Percentiles rank a stretch among this genome's conserved stretches.
Conservation (phyloP, 2,888 invertebrate species). For the Cheilosia scutellata region DNA sequence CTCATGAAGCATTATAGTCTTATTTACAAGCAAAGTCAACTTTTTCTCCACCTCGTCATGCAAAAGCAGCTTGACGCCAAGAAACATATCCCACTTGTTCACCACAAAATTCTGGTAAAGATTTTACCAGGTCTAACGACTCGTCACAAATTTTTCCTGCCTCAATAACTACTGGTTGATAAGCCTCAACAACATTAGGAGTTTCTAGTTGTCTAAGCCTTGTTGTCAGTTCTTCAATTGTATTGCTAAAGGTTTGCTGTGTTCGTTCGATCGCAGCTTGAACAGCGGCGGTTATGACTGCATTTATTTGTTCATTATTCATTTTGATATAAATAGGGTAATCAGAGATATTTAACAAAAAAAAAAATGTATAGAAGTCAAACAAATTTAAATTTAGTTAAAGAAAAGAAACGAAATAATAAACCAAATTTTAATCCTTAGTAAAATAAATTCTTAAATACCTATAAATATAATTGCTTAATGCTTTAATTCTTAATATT, state of each 20-base stretch:
- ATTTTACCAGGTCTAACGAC: constrained; percentile 8
- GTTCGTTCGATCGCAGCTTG: too few relatives aligned
- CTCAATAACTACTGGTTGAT: constrained; percentile 17
- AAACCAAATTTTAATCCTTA: neutral
- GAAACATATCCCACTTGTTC: constrained; percentile 22
- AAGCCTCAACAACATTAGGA: constrained; percentile 18
- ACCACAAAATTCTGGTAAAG: constrained; percentile 16
- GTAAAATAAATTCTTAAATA: constrained; percentile 1
- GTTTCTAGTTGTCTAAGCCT: constrained; percentile 13
- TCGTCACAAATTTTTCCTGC: constrained; percentile 15
- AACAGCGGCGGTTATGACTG: too few relatives aligned
- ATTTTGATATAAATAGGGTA: too few relatives aligned
- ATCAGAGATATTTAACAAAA: too few relatives aligned
- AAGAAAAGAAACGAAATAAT: too few relatives aligned
- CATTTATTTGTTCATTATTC: too few relatives aligned
- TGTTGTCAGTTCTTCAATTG: constrained; percentile 24
- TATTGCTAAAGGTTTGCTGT: constrained; percentile 11
- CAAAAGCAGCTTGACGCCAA: constrained; percentile 21
- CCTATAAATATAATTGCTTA: constrained; percentile 7
- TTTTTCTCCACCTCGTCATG: constrained; percentile 69
- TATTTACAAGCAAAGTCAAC: constrained; percentile 71
- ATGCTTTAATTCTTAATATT: constrained; percentile 3
- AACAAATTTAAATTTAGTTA: too few relatives aligned
- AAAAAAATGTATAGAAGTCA: too few relatives aligned
- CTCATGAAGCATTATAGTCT: constrained; percentile 69